A percentile compares a stretch with the other conserved stretches of the same genome.
phyloP scores from a whole-genome alignment of 2,888 invertebrate species.

The Drosophila colorata region DNA sequence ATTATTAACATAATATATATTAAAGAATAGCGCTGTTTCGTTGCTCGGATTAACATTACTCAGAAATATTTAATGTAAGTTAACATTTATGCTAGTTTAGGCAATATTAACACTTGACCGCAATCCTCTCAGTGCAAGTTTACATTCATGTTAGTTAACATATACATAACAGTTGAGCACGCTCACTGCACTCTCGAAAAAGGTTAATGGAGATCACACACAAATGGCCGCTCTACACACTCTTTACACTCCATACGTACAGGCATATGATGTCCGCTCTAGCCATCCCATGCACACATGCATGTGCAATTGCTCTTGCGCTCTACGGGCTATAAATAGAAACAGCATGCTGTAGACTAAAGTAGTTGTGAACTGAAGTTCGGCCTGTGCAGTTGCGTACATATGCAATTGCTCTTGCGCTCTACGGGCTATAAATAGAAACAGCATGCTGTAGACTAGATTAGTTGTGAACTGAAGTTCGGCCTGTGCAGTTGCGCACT shows the following conservation, averaged over 20 bases:
- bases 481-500: background rate
- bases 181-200: background rate
- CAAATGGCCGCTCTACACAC: background rate
- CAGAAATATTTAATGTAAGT: background rate
- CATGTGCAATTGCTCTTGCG: background rate
- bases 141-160: background rate
- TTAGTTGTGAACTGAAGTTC: too few species aligned
- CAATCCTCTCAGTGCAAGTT: background rate
- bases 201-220: background rate
- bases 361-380: too few species aligned
- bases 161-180: background rate
- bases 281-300: background rate
- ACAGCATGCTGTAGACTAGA: background rate
- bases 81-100: background rate
- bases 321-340: background rate
- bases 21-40: background rate
- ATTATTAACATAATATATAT: background rate
- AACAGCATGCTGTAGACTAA: background rate
- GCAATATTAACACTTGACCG: background rate
- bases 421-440: background rate
- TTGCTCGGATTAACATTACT: too few species aligned
- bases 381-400: background rate
- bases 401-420: background rate
- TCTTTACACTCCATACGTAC: too few species aligned
- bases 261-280: too few species aligned